Base-by-base conservation (phyloP, 2,113 vertebrate species). In the Buteo buteo region DNA sequence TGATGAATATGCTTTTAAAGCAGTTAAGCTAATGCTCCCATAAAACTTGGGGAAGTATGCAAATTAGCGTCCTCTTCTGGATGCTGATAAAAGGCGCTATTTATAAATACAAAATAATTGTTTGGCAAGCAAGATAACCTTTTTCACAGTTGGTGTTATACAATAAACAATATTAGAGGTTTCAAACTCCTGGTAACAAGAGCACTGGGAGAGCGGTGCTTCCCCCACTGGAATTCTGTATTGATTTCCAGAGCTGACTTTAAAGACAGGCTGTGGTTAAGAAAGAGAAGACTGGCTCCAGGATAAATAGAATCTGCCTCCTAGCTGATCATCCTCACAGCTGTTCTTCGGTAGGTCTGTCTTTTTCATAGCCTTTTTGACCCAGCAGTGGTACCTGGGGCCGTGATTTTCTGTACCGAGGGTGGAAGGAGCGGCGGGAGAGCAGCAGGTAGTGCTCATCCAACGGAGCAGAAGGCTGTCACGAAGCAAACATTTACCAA, bases 31-130 rank as follows among this genome's bases (percentile, higher is more conserved):
- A 96, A 69, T 3, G 32, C 3, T 66, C 17, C 61, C 67, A 90
- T 97, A 95, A 97, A 97, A 66, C 59, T 79, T 42, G 16, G 14
- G 66, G 36, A 94, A 82, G 21, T n/a, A 95, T 93, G 93, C 77
- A 97, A 97, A 97, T 95, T 28, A 85, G 55, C 71, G 32, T 91
- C 64, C 42, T 93, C 52, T 83, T 95, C 49, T 84, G 88, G 54
- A 79, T 83, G 61, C 83, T 73, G 77, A 71, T 81, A 59, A 96
- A 96, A 91, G 45, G 16, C 40, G 18, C 36, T 92, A 42, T 73
- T 95, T 96, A 82, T 91, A 94, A 94, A 66, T 15, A 93, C 55
- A 91, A 94, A 88, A 83, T 83, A 95, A 92, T 73, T 87, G 29
- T 80, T 93, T 92, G 76, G 38, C 40, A 93, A 97, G 80, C 25